Conservation (phyloP, 64 coral and sea anemone species). For the Pachyseris speciosa region DNA sequence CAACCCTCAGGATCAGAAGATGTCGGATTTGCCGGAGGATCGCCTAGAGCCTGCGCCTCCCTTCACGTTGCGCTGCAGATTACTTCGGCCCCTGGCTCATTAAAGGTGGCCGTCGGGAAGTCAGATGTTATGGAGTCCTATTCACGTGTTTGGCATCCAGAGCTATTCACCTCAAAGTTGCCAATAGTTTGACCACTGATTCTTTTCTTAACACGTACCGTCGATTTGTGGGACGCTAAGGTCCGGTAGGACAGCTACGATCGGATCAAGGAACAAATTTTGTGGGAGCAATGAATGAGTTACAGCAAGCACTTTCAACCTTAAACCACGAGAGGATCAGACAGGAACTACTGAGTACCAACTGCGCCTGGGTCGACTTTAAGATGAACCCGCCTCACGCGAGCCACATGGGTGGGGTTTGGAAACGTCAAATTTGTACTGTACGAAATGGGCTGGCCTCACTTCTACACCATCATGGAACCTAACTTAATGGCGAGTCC, state of each 20-base stretch:
- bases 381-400: not conserved
- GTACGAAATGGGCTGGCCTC: not conserved
- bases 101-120: not conserved
- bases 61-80: too few species aligned
- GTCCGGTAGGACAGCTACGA: not conserved
- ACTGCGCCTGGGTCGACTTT: constrained; percentile 24
- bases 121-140: not conserved
- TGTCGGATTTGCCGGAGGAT: too few species aligned
- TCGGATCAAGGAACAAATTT: not conserved
- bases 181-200: not conserved
- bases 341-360: not conserved
- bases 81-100: constrained; percentile 24
- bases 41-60: constrained; percentile 3
- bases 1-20: constrained; percentile 15
- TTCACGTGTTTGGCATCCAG: not conserved
- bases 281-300: not conserved
- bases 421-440: constrained; percentile 15
- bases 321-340: not conserved
- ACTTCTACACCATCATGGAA: not conserved
- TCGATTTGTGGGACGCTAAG: not conserved
- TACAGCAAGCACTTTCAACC: not conserved
- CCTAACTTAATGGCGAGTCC: constrained; percentile 18
- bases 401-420: constrained; percentile 29
- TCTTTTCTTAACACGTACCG: not conserved
- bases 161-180: not conserved